Evolutionary conservation across 2,888 invertebrate species (phyloP).

Genomic region (Gerris lacustris): DNA sequence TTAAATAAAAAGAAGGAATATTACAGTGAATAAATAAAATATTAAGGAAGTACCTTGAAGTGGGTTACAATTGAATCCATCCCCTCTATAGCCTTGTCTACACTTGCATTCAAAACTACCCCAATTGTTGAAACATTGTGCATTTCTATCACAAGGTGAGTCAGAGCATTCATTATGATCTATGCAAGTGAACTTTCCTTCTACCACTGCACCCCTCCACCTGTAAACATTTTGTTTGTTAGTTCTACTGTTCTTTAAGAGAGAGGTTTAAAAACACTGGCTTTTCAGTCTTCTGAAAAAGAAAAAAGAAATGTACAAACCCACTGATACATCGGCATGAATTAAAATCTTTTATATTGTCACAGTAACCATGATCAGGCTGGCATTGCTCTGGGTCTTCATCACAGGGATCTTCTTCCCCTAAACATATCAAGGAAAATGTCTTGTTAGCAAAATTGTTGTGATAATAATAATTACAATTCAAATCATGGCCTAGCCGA

Average conservation of each 20-base stretch:
- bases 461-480: no score
- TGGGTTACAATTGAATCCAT: slow-evolving; percentile 35
- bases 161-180: slow-evolving; percentile 30
- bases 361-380: neutral
- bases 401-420: neutral
- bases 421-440: neutral
- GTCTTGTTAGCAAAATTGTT: no score
- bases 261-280: no score
- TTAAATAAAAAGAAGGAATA: no score
- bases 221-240: neutral
- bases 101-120: slow-evolving; percentile 40
- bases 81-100: slow-evolving; percentile 40
- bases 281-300: neutral
- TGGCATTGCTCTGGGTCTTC: neutral
- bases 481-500: no score
- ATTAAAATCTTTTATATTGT: neutral
- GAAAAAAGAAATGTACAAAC: neutral
- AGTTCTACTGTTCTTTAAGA: no score
- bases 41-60: slow-evolving; percentile 7
- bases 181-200: slow-evolving; percentile 24
- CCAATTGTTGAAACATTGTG: slow-evolving; percentile 37
- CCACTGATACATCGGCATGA: neutral
- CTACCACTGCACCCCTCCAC: neutral
- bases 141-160: slow-evolving; percentile 47
- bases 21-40: no score